Percentiles rank a stretch among this genome's conserved stretches.
phyloP scores from a whole-genome alignment of 2,797 vertebrate genomes.

The Denticeps clupeoides region DNA sequence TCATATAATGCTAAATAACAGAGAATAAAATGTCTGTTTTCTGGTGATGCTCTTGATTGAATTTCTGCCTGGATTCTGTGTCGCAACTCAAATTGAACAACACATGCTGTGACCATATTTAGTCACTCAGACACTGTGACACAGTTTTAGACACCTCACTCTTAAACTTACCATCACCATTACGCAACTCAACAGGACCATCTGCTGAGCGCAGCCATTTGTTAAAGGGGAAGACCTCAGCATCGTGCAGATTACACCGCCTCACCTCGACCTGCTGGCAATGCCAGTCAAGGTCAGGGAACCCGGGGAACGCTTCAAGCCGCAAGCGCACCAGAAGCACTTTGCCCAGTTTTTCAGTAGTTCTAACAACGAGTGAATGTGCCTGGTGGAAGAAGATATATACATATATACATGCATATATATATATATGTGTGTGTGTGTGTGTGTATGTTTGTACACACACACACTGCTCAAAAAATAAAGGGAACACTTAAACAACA shows the following conservation, averaged over 20 bases:
- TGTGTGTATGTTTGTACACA: too few species aligned
- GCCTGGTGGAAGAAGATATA: constrained; percentile 25
- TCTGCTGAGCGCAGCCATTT: constrained; percentile 54
- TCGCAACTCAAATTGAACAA: too few species aligned
- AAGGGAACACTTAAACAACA: too few species aligned
- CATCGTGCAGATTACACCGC: neutral
- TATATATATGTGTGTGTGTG: too few species aligned
- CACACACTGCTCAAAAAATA: too few species aligned
- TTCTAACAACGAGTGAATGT: constrained; percentile 20
- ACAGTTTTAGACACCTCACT: neutral
- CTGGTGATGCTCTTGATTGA: too few species aligned
- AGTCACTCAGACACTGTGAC: neutral
- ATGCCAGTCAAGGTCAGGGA: constrained; percentile 60
- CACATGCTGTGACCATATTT: too few species aligned
- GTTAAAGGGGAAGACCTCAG: constrained; percentile 51
- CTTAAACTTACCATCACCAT: constrained; percentile 47
- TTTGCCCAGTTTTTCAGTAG: constrained; percentile 35
- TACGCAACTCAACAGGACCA: constrained; percentile 51
- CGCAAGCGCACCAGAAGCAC: constrained; percentile 57
- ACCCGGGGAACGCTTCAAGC: constrained; percentile 52
- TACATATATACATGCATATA: neutral
- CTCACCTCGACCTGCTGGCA: constrained; percentile 50
- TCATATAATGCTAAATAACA: too few species aligned
- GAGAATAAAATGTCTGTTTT: too few species aligned
- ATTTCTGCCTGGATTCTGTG: too few species aligned